Evolutionary conservation across 2,113 vertebrate species (phyloP).

Genomic region (Nycticebus coucang): DNA sequence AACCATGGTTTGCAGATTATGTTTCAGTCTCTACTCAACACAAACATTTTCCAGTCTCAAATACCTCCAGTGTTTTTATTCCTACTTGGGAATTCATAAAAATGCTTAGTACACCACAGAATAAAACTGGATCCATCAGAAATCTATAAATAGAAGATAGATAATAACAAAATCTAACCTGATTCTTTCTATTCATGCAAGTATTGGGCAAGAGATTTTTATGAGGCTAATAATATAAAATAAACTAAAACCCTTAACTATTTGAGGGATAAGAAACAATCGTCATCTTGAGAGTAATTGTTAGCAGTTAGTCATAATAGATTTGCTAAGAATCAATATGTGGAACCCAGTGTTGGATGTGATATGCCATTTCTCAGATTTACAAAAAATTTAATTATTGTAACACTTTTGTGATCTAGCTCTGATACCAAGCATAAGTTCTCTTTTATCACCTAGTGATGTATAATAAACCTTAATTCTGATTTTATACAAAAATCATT

Average conservation of each 20-base stretch:
- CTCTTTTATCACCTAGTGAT: background rate
- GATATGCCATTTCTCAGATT: background rate
- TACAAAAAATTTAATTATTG: background rate
- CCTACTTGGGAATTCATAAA: conserved; percentile 71
- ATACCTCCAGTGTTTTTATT: conserved; percentile 40
- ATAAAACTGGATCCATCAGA: conserved; percentile 61
- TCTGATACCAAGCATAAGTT: background rate
- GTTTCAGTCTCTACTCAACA: conserved; percentile 72
- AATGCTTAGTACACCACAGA: conserved; percentile 66
- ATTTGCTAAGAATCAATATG: background rate
- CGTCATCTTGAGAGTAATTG: background rate
- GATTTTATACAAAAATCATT: background rate
- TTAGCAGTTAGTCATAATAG: background rate
- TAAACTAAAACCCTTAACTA: background rate
- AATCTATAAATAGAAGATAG: conserved; percentile 59
- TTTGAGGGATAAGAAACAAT: background rate
- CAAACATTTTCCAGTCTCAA: conserved; percentile 70
- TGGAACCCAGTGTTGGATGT: background rate
- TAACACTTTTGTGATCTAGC: background rate
- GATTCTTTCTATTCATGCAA: conserved; percentile 35
- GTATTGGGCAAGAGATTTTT: background rate
- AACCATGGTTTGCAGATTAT: conserved; percentile 76
- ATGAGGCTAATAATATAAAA: background rate
- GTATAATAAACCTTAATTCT: background rate
- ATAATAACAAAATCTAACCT: conserved; percentile 54